These are phyloP conservation scores for Rhabditoides inermis DNA, from an alignment of 2,888 invertebrate genomes.

Conservation along the genomic window DNA sequence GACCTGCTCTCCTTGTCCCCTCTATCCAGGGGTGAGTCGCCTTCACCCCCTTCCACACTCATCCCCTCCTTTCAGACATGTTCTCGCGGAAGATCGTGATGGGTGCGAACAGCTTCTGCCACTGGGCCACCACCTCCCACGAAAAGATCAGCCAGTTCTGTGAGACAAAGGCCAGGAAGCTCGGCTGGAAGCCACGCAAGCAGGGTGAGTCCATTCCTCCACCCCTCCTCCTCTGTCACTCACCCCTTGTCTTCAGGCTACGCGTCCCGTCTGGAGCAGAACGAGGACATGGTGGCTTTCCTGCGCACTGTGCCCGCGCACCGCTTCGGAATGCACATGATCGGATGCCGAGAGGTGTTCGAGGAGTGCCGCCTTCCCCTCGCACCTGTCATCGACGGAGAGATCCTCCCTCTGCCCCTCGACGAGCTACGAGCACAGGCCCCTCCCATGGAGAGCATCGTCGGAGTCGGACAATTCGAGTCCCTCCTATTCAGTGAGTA, in stretches of 20 bases:
- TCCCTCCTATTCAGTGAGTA: constrained; percentile 40
- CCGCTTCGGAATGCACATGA: constrained; percentile 35
- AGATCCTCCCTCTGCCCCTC: constrained; percentile 30
- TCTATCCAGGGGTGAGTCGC: constrained; percentile 16
- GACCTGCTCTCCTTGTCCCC: constrained; percentile 45
- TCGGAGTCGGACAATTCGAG: constrained; percentile 42
- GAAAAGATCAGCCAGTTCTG: constrained; percentile 33
- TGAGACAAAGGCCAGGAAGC: constrained; percentile 30
- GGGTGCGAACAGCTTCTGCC: constrained; percentile 39
- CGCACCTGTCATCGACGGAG: constrained; percentile 46
- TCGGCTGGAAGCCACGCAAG: constrained; percentile 36
- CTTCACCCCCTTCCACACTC: neutral
- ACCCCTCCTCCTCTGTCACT: too few relatives aligned
- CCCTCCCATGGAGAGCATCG: constrained; percentile 30
- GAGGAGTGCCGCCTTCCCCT: constrained; percentile 34
- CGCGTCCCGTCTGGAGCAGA: constrained; percentile 30
- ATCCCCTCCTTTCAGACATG: constrained; percentile 20
- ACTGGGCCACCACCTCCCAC: constrained; percentile 35
- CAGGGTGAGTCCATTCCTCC: constrained; percentile 5
- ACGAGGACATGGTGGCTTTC: constrained; percentile 32
- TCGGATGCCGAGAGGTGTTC: constrained; percentile 33
- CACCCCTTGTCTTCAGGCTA: constrained; percentile 7
- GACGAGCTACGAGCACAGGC: constrained; percentile 30
- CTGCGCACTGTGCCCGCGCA: constrained; percentile 31
- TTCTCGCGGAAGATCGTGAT: constrained; percentile 43